Base-by-base conservation (phyloP, 2,888 invertebrate genomes). In the Sesia apiformis region DNA sequence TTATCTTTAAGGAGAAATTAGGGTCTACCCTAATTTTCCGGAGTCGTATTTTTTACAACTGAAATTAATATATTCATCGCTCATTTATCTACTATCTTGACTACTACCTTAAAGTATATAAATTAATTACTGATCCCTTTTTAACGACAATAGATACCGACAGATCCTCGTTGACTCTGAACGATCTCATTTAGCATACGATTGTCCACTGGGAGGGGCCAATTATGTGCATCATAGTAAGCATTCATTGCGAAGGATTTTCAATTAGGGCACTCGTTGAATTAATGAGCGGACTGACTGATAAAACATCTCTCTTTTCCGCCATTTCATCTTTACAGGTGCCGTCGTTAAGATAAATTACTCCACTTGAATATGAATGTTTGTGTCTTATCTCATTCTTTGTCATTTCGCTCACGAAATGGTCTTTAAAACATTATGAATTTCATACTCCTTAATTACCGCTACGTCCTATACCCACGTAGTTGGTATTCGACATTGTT, bases 191-290 rank as follows among this genome's bases (percentile, higher is more conserved):
- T 77, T 69, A 65, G 62, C 65, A 69, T 60, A 63, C 67, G 65
- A 76, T 75, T 74, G 78, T 78, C 73, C 74, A 70, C 67, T 64
- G 64, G 66, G 66, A 76, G 76, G 79, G 75, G 74, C 72, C 78
- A 78, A 82, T 82, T 82, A 81, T 77, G 68, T 67, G 72, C 75
- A 78, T 77, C 77, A 63, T 64, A 71, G 63, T 70, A 23, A 69
- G 66, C 70, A 66, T 69, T 74, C 70, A 70, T 79, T 70, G 75
- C 75, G 79, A 78, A 74, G 77, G 80, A 78, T 81, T 80, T 80
- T 76, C 78, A 81, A 81, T 81, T 80, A 67, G 69, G 67, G 59
- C 65, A 67, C 72, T 72, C 74, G 65, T 79, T 74, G 77, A 81
- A 81, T 81, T 79, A 82, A 83, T 80, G 72, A 64, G 67, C 65